These are phyloP conservation scores for Caenorhabditis sp. DNA, from an alignment of 2,888 invertebrate species.

Conservation along the genomic window DNA sequence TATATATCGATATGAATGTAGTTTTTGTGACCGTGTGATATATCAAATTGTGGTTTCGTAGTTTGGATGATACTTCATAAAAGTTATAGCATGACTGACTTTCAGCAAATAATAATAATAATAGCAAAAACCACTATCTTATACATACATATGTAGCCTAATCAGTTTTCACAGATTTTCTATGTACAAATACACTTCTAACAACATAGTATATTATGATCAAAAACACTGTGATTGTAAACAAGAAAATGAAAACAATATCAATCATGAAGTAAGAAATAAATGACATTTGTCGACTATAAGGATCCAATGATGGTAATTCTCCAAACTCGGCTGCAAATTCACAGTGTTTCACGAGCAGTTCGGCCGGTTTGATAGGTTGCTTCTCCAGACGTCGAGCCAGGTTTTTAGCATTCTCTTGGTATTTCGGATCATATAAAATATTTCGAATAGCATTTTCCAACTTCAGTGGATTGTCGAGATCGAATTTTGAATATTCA, in stretches of 20 bases:
- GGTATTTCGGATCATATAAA: constrained; percentile 1
- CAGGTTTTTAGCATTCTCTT: constrained; percentile 9
- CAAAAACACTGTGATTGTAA: too few relatives aligned
- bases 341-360: constrained; percentile 20
- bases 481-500: constrained; percentile 34
- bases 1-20: too few relatives aligned
- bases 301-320: constrained; percentile 18
- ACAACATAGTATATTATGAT: too few relatives aligned
- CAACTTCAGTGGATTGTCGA: constrained; percentile 1
- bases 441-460: neutral
- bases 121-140: too few relatives aligned
- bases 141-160: too few relatives aligned
- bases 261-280: constrained; percentile 24
- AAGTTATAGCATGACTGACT: too few relatives aligned
- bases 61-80: too few relatives aligned
- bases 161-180: too few relatives aligned
- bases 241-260: neutral
- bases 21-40: too few relatives aligned
- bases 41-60: too few relatives aligned
- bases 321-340: constrained; percentile 26
- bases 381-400: constrained; percentile 10
- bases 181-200: too few relatives aligned
- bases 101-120: too few relatives aligned
- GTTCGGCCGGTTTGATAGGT: constrained; percentile 18
- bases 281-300: constrained; percentile 22